Conservation (phyloP, 1,140 invertebrate genomes). For the Myzus persicae region DNA sequence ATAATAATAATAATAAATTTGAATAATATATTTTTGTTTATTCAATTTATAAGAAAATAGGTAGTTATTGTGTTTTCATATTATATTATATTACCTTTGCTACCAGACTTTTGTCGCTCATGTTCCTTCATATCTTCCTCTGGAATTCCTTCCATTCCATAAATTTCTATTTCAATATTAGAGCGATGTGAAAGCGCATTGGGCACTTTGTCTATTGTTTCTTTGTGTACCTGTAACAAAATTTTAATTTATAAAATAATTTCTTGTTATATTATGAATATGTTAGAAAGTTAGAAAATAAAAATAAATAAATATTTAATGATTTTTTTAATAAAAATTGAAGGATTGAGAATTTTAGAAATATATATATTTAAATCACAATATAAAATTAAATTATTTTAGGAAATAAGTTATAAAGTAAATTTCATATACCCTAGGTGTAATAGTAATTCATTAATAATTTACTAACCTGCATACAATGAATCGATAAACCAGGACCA, state of each 20-base stretch:
- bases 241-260: not conserved
- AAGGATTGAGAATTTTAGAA: not conserved
- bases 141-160: constrained; percentile 99
- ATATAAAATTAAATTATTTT: not conserved
- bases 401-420: not conserved
- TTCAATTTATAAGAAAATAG: not conserved
- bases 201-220: constrained; percentile 99
- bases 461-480: constrained; percentile 95
- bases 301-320: not conserved
- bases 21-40: not conserved
- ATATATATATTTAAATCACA: not conserved
- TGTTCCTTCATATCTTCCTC: constrained; percentile 93
- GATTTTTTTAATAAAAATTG: no score
- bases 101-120: constrained; percentile 80
- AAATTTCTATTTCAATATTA: constrained; percentile 99
- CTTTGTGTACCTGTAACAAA: constrained; percentile 91
- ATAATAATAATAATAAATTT: not conserved
- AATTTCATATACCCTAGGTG: not conserved
- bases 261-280: not conserved
- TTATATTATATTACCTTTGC: constrained; percentile 60
- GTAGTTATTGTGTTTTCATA: not conserved
- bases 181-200: constrained; percentile 97
- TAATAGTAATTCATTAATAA: not conserved
- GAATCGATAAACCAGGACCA: constrained; percentile 96
- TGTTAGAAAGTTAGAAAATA: not conserved